Evolutionary conservation across 1,140 invertebrate species (phyloP), one percentile per base, ranked within the genome.

Genomic region (Triops cancriformis): DNA sequence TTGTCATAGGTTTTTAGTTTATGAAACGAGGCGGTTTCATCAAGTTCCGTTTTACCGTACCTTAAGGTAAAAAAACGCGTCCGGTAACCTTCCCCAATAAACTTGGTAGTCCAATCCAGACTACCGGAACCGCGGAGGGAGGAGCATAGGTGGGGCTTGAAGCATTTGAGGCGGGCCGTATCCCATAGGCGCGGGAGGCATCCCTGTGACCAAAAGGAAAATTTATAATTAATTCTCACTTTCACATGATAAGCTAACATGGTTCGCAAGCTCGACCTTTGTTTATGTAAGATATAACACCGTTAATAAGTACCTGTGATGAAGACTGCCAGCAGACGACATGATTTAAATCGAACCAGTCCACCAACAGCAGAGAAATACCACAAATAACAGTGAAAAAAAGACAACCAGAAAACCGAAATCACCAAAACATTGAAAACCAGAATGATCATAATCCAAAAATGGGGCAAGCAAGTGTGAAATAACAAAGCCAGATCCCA

Each of bases 351-450:
- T 64, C 51, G 51, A 64, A 64, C 51, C 51, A 64, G 51, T 64
- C 51, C 51, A 64, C 51, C 51, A 64, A 64, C 51, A 64, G 51
- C 51, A 64, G 51, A 64, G 51, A 64, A 64, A 64, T 64, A 64
- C 51, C 51, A 64, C 51, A 64, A 64, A 64, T 64, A 64, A 64
- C 51, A 64, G 23, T 64, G 31, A 37, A 64, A 64, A 64, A 64
- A 64, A 64, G 51, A 64, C 51, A 64, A 64, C 51, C 51, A 64
- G 51, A 64, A n/a, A 64, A 64, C 51, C 51, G n/a, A 64, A 64
- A 64, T 64, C 51, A 64, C 51, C 51, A 64, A 64, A 64, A 64
- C 51, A 64, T 64, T 64, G 23, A 64, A 64, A 64, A 64, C 51
- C 51, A 64, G 14, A 64, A 64, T 64, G 14, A 64, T 64, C 23